Conservation (phyloP, 1,140 invertebrate genomes). For the Magallana gigas region DNA sequence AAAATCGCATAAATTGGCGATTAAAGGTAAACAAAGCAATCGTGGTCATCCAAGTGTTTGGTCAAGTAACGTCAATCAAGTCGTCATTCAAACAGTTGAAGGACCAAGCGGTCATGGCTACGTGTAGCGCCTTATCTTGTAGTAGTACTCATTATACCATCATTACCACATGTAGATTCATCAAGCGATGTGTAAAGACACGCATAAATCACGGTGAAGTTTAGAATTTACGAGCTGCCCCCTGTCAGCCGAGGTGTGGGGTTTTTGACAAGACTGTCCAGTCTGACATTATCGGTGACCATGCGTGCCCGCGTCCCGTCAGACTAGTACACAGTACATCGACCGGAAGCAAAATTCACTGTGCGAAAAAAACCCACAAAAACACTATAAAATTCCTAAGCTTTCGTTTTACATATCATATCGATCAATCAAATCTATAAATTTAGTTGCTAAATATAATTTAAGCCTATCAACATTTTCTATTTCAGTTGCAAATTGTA, state of each 20-base stretch:
- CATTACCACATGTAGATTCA: constrained; percentile 32
- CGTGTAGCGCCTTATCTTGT: not conserved
- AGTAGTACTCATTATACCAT: constrained; percentile 32
- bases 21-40: constrained; percentile 31
- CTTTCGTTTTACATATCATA: not conserved
- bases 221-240: constrained; percentile 29
- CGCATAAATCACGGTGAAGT: constrained; percentile 23
- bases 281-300: not conserved
- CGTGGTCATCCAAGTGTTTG: constrained; percentile 36
- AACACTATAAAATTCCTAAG: no score
- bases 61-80: constrained; percentile 21
- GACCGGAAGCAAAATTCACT: no score
- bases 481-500: not conserved
- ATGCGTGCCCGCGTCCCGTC: no score
- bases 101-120: constrained; percentile 32
- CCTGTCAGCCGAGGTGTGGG: constrained; percentile 22
- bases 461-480: not conserved
- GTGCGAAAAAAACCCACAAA: no score
- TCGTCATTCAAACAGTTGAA: constrained; percentile 33
- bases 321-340: no score
- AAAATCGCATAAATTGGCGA: constrained; percentile 21
- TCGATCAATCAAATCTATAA: not conserved
- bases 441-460: not conserved
- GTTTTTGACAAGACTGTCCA: constrained; percentile 26
- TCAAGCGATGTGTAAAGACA: constrained; percentile 37